phyloP scores from a whole-genome alignment of 2,113 vertebrate species.

The Vidua chalybeata region DNA sequence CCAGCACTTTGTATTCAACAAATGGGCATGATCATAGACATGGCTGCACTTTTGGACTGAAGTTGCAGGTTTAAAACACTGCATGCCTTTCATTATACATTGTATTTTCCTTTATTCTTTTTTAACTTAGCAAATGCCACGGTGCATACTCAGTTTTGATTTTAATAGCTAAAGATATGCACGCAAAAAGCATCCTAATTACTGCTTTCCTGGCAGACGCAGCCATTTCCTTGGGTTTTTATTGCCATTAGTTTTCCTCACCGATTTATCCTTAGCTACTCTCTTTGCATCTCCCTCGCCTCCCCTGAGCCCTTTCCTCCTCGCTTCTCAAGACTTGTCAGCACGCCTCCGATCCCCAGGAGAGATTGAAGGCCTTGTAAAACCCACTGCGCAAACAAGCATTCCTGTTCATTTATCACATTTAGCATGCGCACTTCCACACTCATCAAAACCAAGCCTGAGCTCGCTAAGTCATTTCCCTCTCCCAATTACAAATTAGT shows the following conservation, averaged over 20 bases:
- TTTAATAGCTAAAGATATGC: conserved; percentile 76
- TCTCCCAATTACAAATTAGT: conserved; percentile 99
- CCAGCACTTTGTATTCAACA: neutral
- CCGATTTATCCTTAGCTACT: conserved; percentile 84
- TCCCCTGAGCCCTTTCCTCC: conserved; percentile 76
- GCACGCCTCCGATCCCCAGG: conserved; percentile 78
- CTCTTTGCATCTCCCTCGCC: conserved; percentile 72
- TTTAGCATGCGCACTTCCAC: conserved; percentile 88
- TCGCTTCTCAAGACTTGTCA: conserved; percentile 77
- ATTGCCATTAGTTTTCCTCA: conserved; percentile 80
- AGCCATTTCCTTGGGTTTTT: conserved; percentile 75
- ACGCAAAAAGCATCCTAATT: conserved; percentile 81
- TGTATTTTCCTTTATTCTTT: conserved; percentile 39
- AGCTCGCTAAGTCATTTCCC: conserved; percentile 93
- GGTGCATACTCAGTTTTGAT: conserved; percentile 58
- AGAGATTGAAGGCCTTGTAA: conserved; percentile 80
- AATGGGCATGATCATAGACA: neutral
- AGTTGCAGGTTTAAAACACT: neutral
- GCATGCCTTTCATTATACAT: neutral
- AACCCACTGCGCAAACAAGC: conserved; percentile 85
- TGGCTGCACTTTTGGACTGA: neutral
- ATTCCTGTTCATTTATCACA: conserved; percentile 93
- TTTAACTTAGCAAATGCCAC: conserved; percentile 54
- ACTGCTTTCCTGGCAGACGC: conserved; percentile 74
- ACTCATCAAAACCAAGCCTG: conserved; percentile 89